Evolutionary conservation across 1,140 invertebrate genomes (phyloP), one percentile per base, ranked within the genome.

Genomic region (Hormaphis cornu): DNA sequence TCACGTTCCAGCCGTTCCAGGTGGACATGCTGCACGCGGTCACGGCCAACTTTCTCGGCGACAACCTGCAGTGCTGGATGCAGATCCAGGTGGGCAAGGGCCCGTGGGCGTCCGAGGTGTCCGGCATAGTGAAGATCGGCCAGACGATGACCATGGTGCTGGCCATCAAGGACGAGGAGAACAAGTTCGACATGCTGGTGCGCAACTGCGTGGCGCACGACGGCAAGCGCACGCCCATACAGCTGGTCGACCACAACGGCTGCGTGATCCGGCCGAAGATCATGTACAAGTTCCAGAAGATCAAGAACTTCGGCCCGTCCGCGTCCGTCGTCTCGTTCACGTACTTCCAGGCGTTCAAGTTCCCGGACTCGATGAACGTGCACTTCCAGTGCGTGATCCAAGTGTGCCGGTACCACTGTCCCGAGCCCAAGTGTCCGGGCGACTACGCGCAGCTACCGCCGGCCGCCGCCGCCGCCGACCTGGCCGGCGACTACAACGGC

Each of bases 331-430:
- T 96, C 1, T 92, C 90, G 54, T 96, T 94, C 75, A 93, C 93
- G 2, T 93, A 95, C 80, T 96, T 96, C 88, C 75, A 76, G 80
- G 93, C 93, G 1, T 96, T 95, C 81, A 95, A 96, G 79, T 96
- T 96, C 86, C 93, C 93, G 0, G 93, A 96, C 77, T 94, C 91
- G 12, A 95, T 95, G 93, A 94, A 95, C 76, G 92, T 96, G 2
- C 93, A 95, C 82, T 96, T 96, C 87, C 93, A 96, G 78, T 95
- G 93, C 76, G 91, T 94, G 2, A 95, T 96, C 73, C 93, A 96
- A 81, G 92, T 95, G 2, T 96, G 93, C 74, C 84, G 92, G 70
- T 91, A 93, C 78, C 91, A 94, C 76, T 95, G 93, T 76, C 92
- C 92, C 1, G 91, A 94, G 74, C 91, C 91, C 1, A 91, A 92